Base-by-base conservation (phyloP, 2,113 vertebrate species). In the Setophaga coronata region DNA sequence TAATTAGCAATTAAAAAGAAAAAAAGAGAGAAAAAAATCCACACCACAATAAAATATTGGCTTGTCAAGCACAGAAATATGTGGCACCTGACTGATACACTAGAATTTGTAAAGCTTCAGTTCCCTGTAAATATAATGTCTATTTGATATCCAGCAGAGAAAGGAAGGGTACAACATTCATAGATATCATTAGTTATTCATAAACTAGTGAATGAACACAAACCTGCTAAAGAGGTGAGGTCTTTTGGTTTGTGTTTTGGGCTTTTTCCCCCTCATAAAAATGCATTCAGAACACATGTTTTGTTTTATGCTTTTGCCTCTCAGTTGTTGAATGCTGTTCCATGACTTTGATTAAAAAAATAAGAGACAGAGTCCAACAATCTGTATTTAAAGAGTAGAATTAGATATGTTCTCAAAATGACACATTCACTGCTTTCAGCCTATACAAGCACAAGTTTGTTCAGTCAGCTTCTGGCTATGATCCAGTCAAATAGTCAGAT, bases 401-500 rank as follows among this genome's bases (percentile, higher is more conserved):
- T 60, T 67, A 56, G 20, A 12, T 48, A 50, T 67, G 65, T 77
- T 78, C 69, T 84, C 25, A 74, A 87, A 91, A 87, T 9, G 25
- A 69, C 36, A 50, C 21, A 64, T 83, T 88, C 18, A 51, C 58
- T 67, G 66, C 62, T 86, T 62, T 60, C 72, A 92, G 76, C 28
- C 36, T 45, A 11, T 48, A 66, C 33, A 54, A 69, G 34, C 21
- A 51, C 58, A 70, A 40, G 54, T 85, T 87, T 77, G 24, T 93
- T 88, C 70, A 66, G 47, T 89, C 86, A 65, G 79, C 54, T 90
- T 82, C 71, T 96, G 96, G 88, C 85, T 67, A 17, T 45, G 60
- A 88, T 74, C 79, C 92, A 97, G 72, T 81, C 85, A 88, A 78
- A 86, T 71, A 66, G 65, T 80, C 82, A 83, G 40, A 94, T 87